Evolutionary conservation across 2,113 vertebrate species (phyloP), one percentile per base, ranked within the genome.

Genomic region (Prolemur simus): DNA sequence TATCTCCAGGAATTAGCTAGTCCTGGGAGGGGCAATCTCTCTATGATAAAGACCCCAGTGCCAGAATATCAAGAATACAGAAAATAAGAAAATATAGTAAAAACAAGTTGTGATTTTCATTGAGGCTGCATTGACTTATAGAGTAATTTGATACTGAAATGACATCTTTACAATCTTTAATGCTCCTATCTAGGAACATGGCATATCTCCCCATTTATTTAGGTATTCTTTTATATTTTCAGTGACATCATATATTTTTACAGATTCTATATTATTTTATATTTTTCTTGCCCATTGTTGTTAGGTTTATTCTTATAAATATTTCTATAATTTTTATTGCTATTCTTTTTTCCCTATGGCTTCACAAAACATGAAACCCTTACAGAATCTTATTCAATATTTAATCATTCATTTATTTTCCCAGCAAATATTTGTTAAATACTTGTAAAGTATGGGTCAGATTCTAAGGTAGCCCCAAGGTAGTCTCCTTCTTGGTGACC

Each of bases 271-370:
- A 12, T 63, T 63, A 29, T 29, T 63, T 29, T 63, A 60, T 73
- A 54, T 47, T 76, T 95, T 94, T 84, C 54, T 80, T 78, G 68
- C 23, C 54, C 3, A 60, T 49, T 84, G 4, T 82, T 94, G 11
- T 87, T 89, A 52, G 32, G 39, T 95, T 87, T 89, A 73, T 92
- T 87, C 56, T 73, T 82, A 91, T 69, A 88, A 78, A 58, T 63
- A 87, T 64, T 63, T 18, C 27, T 88, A 42, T 89, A 58, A 56
- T 52, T 93, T 71, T 78, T 94, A 20, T 69, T 47, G 20, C 37
- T 21, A 5, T 82, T 89, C 27, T 71, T 76, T 89, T 69, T 42
- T 47, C 47, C 45, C 13, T 69, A 1, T 92, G 52, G 20, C n/a
- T 92, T 89, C 27, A 84, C 25, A 52, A 74, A 69, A 3, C 58